Base-by-base conservation (phyloP, 1,140 invertebrate genomes). In the Campoletis sonorensis region DNA sequence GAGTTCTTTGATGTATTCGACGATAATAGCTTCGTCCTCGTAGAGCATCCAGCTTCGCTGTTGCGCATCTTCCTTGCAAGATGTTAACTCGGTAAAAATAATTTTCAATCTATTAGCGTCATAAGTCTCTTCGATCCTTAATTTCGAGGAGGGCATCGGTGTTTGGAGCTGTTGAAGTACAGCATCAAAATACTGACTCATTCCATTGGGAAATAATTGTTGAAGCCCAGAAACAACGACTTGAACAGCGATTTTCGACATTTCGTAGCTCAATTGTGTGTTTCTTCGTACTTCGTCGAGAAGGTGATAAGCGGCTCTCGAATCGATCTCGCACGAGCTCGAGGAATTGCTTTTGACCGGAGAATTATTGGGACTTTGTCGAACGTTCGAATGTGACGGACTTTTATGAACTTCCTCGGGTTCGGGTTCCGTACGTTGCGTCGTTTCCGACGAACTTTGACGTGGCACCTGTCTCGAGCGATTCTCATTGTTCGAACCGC, bases 41-140 rank as follows among this genome's bases (percentile, higher is more conserved):
- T 98, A 96, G 5, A 98, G 92, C 87, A 97, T 96, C 97, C 97
- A 98, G 84, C 96, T 97, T 84, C 98, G 93, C 86, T 99, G 97
- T 88, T 99, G 97, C 0, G 97, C 97, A 88, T 98, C 97, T 90
- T 98, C 97, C 84, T 98, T 98, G 84, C 97, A 97, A 68, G 95
- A 96, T 15, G 96, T 96, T 75, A 99, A 91, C 85, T 97, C 95
- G 45, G 93, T 94, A 81, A 98, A 96, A 76, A 98, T 95, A 67
- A 95, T 94, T 90, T 95, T 95, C 86, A 98, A 93, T 37, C 96
- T 93, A 81, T 95, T 94, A 11, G 96, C 95, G 92, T 98, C 97
- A 18, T 96, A 95, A 0, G 96, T 96, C 83, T 94, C 92, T 79
- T 94, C 93, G 78, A 94, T 92, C 80, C 93, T 90, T 40, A 94